phyloP scores from a whole-genome alignment of 2,113 vertebrate genomes.

The Chloroceryle aenea region DNA sequence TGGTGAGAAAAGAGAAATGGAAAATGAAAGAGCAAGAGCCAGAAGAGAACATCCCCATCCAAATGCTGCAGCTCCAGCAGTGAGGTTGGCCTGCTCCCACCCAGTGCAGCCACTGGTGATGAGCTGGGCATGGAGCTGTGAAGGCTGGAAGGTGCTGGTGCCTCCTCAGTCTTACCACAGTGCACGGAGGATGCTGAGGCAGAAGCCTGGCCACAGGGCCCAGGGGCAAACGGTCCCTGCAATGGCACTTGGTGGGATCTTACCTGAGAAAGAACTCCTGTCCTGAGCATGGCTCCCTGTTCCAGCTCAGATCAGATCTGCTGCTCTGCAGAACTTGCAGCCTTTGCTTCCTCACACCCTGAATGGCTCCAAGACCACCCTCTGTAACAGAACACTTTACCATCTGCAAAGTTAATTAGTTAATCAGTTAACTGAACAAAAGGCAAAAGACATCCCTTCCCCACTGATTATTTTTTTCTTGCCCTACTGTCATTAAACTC shows the following conservation, averaged over 20 bases:
- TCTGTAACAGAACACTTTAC: not conserved
- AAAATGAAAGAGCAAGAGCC: not conserved
- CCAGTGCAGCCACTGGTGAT: accelerated
- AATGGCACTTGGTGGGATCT: not conserved
- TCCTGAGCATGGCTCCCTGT: not conserved
- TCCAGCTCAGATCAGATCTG: not conserved
- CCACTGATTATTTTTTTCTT: not conserved
- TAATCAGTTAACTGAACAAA: not conserved
- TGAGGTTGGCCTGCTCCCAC: not conserved
- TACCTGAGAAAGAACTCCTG: not conserved
- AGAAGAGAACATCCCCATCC: not conserved
- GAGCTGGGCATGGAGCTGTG: not conserved
- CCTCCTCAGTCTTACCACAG: accelerated
- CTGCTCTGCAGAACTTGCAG: not conserved
- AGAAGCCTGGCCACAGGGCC: not conserved
- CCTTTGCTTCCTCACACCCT: not conserved
- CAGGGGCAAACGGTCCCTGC: not conserved
- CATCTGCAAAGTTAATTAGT: not conserved
- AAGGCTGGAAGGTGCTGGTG: not conserved
- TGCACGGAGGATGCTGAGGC: not conserved
- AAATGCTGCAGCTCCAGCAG: accelerated
- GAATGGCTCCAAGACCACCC: accelerated
- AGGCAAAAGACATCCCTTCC: not conserved
- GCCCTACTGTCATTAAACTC: not conserved
- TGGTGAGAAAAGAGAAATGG: not conserved